A percentile compares a stretch with the other conserved stretches of the same genome.
phyloP scores from a whole-genome alignment of 1,140 invertebrate species.

The Ericerus pela region DNA sequence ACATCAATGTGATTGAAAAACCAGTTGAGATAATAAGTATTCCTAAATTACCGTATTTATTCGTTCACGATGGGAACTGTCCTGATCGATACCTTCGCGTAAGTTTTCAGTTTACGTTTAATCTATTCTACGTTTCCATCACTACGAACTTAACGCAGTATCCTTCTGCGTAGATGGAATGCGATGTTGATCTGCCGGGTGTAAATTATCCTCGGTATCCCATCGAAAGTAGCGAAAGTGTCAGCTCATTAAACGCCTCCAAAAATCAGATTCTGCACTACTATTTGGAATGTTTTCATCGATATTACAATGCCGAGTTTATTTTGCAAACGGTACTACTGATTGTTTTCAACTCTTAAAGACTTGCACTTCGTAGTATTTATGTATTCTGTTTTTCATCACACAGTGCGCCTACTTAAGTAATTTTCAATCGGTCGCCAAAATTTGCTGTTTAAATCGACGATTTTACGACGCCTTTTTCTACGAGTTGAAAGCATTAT shows the following conservation, averaged over 20 bases:
- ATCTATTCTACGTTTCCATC: too few relatives aligned
- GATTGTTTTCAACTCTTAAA: neutral
- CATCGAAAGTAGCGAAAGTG: neutral
- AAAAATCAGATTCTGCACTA: neutral
- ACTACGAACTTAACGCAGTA: too few relatives aligned
- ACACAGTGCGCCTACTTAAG: neutral
- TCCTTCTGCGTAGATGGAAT: neutral
- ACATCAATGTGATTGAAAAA: neutral
- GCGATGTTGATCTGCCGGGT: neutral
- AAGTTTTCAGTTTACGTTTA: too few relatives aligned
- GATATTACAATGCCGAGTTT: constrained; percentile 1
- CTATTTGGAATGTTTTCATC: neutral
- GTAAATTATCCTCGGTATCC: neutral
- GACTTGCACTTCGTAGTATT: too few relatives aligned
- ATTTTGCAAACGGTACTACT: neutral
- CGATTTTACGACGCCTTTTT: constrained; percentile 2
- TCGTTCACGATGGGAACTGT: neutral
- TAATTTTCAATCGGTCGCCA: neutral
- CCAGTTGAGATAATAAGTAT: neutral
- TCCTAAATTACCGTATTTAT: neutral
- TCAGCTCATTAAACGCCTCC: neutral
- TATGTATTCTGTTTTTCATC: too few relatives aligned
- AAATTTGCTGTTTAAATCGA: constrained; percentile 1
- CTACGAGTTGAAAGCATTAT: neutral
- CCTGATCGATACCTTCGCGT: too few relatives aligned